Percentiles rank a stretch among this genome's conserved stretches.
Evolutionary conservation across 2,113 vertebrate genomes (phyloP).

Genomic region (Hiodon tergisus): DNA sequence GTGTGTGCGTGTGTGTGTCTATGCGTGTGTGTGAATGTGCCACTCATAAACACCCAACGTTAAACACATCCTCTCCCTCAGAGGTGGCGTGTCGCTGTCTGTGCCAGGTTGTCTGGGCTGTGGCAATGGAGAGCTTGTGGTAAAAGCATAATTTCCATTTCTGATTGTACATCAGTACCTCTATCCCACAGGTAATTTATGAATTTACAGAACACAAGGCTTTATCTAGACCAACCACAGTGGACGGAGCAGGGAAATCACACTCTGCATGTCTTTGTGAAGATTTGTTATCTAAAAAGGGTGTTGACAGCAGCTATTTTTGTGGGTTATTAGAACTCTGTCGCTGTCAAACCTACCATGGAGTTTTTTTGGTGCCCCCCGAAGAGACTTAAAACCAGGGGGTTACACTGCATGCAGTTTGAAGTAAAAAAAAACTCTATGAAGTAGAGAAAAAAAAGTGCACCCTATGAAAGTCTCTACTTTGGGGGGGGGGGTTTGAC

Average conservation of each 20-base stretch:
- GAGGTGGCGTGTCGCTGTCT: constrained; percentile 24
- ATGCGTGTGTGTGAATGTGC: constrained; percentile 1
- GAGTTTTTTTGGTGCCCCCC: background rate
- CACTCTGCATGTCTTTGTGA: constrained; percentile 36
- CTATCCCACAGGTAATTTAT: constrained; percentile 62
- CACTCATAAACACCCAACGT: constrained; percentile 13
- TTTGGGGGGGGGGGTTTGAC: constrained; percentile 36
- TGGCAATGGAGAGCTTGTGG: constrained; percentile 43
- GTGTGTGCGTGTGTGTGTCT: background rate
- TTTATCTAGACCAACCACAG: constrained; percentile 51
- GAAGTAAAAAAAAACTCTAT: no score
- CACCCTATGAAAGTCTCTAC: no score
- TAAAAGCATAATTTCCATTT: constrained; percentile 46
- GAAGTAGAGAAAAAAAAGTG: no score
- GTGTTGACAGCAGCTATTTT: constrained; percentile 28
- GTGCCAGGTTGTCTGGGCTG: constrained; percentile 43
- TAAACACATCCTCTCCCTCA: constrained; percentile 20
- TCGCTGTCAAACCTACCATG: background rate
- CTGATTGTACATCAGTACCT: constrained; percentile 64
- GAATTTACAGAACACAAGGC: constrained; percentile 60
- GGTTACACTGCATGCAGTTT: background rate
- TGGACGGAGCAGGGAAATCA: constrained; percentile 42
- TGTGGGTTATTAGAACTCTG: constrained; percentile 7
- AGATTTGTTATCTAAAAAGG: constrained; percentile 27
- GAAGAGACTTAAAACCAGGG: constrained; percentile 12